Percentiles rank a stretch among this genome's conserved stretches.
Evolutionary conservation across 2,797 vertebrate species (phyloP).

Genomic region (Gephyroberyx darwinii): DNA sequence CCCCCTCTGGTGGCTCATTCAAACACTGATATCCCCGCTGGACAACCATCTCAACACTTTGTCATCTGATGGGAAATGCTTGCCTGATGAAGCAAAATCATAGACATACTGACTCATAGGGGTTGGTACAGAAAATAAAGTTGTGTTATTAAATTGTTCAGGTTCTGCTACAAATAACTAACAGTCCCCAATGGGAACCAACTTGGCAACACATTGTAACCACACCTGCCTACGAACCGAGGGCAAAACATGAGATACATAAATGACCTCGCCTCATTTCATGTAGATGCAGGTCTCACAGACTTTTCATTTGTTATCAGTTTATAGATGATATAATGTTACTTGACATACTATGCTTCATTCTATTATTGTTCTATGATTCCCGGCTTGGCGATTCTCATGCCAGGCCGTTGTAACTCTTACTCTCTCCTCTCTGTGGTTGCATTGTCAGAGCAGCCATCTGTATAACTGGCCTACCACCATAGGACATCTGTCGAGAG

Average conservation of each 20-base stretch:
- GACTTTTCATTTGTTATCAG: not conserved
- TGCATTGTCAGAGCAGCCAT: constrained; percentile 53
- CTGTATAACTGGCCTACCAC: constrained; percentile 53
- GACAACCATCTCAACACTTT: constrained; percentile 26
- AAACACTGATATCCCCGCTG: constrained; percentile 21
- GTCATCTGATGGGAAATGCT: constrained; percentile 19
- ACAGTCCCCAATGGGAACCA: no score
- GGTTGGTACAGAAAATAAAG: constrained; percentile 6
- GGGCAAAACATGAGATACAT: not conserved
- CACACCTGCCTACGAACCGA: not conserved
- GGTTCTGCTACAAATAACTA: not conserved
- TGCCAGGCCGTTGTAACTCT: not conserved
- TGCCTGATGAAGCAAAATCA: constrained; percentile 20
- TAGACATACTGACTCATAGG: not conserved
- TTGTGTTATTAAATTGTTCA: not conserved
- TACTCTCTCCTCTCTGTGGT: constrained; percentile 2
- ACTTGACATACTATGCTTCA: not conserved
- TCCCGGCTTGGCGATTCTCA: not conserved
- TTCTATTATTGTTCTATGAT: not conserved
- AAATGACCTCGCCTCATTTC: not conserved
- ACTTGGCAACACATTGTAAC: no score
- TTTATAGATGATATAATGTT: not conserved
- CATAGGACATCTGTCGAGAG: constrained; percentile 70
- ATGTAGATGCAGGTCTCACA: not conserved
- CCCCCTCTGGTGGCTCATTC: constrained; percentile 48